Conservation (phyloP, 2,888 invertebrate species). For the Argynnis bischoffii region DNA sequence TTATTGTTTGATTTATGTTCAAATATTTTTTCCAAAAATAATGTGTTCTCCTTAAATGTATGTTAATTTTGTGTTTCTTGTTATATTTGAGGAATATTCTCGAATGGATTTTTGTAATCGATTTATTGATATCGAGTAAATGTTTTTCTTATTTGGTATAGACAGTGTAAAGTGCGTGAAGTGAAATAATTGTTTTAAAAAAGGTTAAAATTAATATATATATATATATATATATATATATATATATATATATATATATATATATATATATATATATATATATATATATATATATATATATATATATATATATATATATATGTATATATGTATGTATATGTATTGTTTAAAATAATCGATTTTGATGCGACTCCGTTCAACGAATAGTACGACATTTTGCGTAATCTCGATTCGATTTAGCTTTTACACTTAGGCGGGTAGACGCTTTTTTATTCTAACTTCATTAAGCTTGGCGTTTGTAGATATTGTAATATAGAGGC, state of each 20-base stretch:
- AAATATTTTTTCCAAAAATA: too few relatives aligned
- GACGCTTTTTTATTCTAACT: slow-evolving; percentile 48
- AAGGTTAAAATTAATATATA: too few relatives aligned
- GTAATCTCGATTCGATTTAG: slow-evolving; percentile 58
- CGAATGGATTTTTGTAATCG: background rate
- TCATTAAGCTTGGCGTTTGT: slow-evolving; percentile 68
- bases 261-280: too few relatives aligned
- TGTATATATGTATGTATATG: too few relatives aligned
- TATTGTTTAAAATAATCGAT: background rate
- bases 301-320: too few relatives aligned
- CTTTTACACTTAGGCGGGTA: slow-evolving; percentile 67
- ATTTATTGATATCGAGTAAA: background rate
- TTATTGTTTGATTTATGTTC: background rate
- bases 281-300: too few relatives aligned
- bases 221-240: too few relatives aligned
- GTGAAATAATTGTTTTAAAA: too few relatives aligned
- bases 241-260: too few relatives aligned
- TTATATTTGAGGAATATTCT: too few relatives aligned
- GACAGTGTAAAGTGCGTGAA: background rate
- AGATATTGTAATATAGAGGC: slow-evolving; percentile 59
- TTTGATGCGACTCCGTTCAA: slow-evolving; percentile 15
- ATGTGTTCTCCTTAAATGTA: too few relatives aligned
- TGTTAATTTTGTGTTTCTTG: too few relatives aligned
- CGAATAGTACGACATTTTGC: slow-evolving; percentile 46
- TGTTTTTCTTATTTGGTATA: background rate